Evolutionary conservation across 2,113 vertebrate species (phyloP), one percentile per base, ranked within the genome.

Genomic region (Microcebus tavaratra): DNA sequence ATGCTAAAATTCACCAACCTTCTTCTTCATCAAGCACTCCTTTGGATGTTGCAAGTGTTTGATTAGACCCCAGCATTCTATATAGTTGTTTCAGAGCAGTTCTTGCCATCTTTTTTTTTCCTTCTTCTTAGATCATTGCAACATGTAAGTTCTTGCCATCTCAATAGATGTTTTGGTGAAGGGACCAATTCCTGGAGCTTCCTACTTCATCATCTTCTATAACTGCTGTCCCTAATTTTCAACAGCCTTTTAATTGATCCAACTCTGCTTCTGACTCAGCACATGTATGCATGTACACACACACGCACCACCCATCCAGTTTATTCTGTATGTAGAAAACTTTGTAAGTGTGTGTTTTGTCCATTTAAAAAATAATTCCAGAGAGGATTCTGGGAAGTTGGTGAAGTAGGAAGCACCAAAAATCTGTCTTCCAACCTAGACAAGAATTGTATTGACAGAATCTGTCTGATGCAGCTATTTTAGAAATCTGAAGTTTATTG

Each of bases 1-100:
- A 73, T 79, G 79, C 91, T 90, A 53, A 80, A 86, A 85, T 90
- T 63, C 70, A 79, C 13, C 50, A 84, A 14, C 53, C 7, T 95
- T 87, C 87, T 92, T 67, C 78, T 88, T 95, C 67, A 82, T 82
- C 45, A 94, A 8, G 67, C n/a, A 42, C 53, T 88, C n/a, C n/a
- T n/a, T 48, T 68, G 39, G 31, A 76, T 88, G 34, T 48, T 83
- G 73, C 34, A 75, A 80, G 27, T 83, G 31, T 92, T 73, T 81
- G 29, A 76, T 53, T 50, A 50, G 84, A 88, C 50, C 39, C 53
- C 34, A 91, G 82, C 63, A 15, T 73, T 82, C 79, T 63, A 88
- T 27, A 59, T 50, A 76, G 14, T 95, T 75, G 76, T 31, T 82
- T 81, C 31, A 92, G 61, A 36, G 76, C 25, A 75, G 72, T 67